These are phyloP conservation scores for Drosophila sp. DNA, from an alignment of 1,140 invertebrate genomes.

Conservation along the genomic window DNA sequence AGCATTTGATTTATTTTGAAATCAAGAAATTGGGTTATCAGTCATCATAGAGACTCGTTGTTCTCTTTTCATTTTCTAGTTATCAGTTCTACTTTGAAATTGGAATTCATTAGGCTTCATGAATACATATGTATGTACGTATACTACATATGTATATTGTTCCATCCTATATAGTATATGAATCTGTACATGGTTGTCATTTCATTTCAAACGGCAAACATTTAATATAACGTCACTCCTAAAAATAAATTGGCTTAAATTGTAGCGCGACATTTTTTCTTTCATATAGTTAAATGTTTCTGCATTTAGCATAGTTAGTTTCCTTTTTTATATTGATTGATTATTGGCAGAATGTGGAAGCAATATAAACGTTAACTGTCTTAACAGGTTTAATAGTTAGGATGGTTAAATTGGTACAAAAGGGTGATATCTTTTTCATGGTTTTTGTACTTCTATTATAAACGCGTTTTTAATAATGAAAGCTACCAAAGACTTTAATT, in stretches of 20 bases:
- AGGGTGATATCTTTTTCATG: no score
- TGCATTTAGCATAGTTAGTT: conserved; percentile 32
- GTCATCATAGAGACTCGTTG: conserved; percentile 53
- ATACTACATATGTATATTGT: not conserved
- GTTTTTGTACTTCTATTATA: no score
- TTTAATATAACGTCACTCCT: conserved; percentile 55
- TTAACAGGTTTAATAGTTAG: not conserved
- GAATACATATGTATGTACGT: conserved; percentile 22
- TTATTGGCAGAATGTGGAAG: conserved; percentile 29
- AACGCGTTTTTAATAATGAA: no score
- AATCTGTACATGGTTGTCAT: conserved; percentile 26
- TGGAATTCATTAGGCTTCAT: conserved; percentile 68
- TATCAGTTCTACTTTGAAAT: conserved; percentile 68
- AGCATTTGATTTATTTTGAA: conserved; percentile 71
- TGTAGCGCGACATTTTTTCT: conserved; percentile 16
- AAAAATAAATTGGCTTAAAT: conserved; percentile 66
- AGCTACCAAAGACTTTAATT: no score
- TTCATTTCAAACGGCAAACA: conserved; percentile 42
- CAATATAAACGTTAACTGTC: not conserved
- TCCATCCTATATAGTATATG: conserved; percentile 23
- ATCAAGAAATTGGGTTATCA: conserved; percentile 76
- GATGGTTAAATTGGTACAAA: not conserved
- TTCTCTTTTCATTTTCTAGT: conserved; percentile 57
- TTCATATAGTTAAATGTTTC: conserved; percentile 23
- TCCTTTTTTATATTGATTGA: conserved; percentile 43